These are phyloP conservation scores for Gila robusta DNA, from an alignment of 2,797 vertebrate species.

Conservation along the genomic window DNA sequence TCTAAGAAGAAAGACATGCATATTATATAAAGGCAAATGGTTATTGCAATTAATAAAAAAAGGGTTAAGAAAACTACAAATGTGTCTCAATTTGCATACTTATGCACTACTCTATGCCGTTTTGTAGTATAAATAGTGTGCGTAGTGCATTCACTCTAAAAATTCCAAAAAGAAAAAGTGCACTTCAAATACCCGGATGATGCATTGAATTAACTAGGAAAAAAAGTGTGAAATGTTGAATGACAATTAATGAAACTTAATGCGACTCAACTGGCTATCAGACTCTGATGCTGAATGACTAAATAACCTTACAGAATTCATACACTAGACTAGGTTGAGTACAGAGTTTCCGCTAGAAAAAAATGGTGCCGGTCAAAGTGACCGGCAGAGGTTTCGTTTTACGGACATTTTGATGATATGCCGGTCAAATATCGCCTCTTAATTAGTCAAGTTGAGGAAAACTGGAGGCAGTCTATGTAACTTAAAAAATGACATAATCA, in stretches of 20 bases:
- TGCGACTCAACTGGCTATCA: not conserved
- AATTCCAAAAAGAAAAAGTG: not conserved
- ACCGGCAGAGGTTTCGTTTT: too few relatives aligned
- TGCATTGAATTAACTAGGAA: not conserved
- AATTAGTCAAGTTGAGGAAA: too few relatives aligned
- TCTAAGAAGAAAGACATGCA: conserved; percentile 66
- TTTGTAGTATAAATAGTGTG: not conserved
- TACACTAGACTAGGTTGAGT: not conserved
- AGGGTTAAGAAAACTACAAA: not conserved
- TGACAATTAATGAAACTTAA: not conserved
- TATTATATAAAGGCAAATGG: conserved; percentile 8
- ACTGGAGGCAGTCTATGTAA: too few relatives aligned
- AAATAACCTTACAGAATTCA: not conserved
- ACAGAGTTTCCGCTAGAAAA: too few relatives aligned
- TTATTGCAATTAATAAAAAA: not conserved
- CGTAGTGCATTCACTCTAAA: not conserved
- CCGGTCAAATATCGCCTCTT: too few relatives aligned
- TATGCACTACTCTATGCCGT: not conserved
- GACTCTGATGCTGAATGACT: not conserved
- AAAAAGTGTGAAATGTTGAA: not conserved
- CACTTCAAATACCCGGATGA: not conserved
- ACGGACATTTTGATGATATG: too few relatives aligned
- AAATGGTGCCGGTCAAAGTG: too few relatives aligned
- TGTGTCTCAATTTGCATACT: not conserved
- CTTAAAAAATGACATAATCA: too few relatives aligned